Evolutionary conservation across 2,113 vertebrate species (phyloP).

Genomic region (Cariama cristata): DNA sequence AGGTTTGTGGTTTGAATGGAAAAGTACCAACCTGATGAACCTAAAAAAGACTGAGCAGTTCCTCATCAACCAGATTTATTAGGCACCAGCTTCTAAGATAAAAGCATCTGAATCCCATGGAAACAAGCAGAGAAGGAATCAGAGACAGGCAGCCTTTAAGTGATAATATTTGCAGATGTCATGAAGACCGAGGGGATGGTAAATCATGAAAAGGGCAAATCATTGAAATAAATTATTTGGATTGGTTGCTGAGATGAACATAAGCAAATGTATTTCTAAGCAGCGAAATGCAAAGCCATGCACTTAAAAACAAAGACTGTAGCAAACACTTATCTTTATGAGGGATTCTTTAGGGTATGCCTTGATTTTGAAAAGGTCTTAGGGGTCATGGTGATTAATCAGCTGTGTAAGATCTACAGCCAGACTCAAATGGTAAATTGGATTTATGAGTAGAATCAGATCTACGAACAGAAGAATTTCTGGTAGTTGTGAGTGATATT

Average conservation of each 20-base stretch:
- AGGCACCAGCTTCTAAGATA: not conserved
- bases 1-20: not conserved
- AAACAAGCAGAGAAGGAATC: constrained; percentile 1
- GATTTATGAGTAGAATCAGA: not conserved
- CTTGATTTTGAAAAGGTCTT: not conserved
- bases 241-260: not conserved
- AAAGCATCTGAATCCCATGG: constrained; percentile 7
- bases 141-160: not conserved
- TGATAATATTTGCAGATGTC: not conserved
- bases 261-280: not conserved
- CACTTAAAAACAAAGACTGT: not conserved
- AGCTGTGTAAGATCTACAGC: not conserved
- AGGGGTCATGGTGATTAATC: not conserved
- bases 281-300: not conserved
- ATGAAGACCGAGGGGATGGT: not conserved
- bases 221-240: not conserved
- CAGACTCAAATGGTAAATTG: not conserved
- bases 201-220: not conserved
- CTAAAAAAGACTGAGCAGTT: not conserved
- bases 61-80: not conserved
- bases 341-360: not conserved
- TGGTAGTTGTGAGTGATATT: not conserved
- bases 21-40: not conserved
- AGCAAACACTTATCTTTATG: not conserved
- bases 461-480: not conserved